Evolutionary conservation across 30 jellyfish, hydroid and myxozoan species (phyloP).

Genomic region (Rhopilema esculentum): DNA sequence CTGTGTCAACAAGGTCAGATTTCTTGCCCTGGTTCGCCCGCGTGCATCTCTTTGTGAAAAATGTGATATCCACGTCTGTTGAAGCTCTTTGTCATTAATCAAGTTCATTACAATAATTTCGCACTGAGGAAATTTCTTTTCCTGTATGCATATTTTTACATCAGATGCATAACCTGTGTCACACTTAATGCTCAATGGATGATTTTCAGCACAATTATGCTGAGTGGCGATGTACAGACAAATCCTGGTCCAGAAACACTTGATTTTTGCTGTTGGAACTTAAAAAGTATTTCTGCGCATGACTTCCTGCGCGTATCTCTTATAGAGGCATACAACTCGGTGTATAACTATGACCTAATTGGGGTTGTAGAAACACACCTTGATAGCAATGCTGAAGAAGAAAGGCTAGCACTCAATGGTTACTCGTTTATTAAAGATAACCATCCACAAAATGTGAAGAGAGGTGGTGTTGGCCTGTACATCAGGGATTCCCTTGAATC

Average conservation of each 20-base stretch:
- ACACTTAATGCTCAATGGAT: conserved; percentile 45
- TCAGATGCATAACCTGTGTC: conserved; percentile 44
- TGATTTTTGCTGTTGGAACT: conserved; percentile 51
- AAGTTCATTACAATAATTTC: conserved; percentile 24
- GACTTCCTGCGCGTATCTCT: conserved; percentile 36
- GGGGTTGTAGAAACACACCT: conserved; percentile 57
- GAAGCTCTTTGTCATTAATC: conserved; percentile 33
- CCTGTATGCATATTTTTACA: conserved; percentile 40
- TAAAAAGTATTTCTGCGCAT: conserved; percentile 52
- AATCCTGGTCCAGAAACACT: conserved; percentile 59
- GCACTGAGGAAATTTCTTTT: conserved; percentile 35
- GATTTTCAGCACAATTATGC: conserved; percentile 59
- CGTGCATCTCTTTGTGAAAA: conserved; percentile 50
- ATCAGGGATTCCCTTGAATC: conserved; percentile 48
- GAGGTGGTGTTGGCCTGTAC: conserved; percentile 62
- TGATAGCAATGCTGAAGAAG: conserved; percentile 33
- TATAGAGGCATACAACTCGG: conserved; percentile 64
- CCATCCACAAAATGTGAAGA: conserved; percentile 61
- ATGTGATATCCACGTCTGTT: conserved; percentile 23
- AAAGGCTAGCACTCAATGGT: conserved; percentile 58
- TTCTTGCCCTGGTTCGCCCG: conserved; percentile 61
- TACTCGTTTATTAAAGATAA: conserved; percentile 36
- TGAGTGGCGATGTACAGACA: conserved; percentile 58
- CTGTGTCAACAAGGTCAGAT: conserved; percentile 22
- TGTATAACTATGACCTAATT: conserved; percentile 43